Percentiles rank a stretch among this genome's conserved stretches.
phyloP scores from a whole-genome alignment of 2,113 vertebrate species.

The Tychaedon coryphoeus region DNA sequence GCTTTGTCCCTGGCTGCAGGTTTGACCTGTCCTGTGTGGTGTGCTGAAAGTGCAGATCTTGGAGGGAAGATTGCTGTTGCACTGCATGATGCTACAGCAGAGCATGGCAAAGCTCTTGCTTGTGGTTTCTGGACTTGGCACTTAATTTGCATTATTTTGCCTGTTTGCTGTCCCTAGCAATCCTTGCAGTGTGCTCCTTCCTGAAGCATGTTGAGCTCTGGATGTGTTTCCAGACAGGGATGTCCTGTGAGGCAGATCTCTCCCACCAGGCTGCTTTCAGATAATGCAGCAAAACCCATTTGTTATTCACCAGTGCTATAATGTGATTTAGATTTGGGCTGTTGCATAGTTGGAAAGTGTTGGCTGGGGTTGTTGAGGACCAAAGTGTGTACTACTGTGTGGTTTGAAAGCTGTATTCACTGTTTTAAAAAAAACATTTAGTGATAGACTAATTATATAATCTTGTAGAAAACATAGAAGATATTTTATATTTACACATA shows the following conservation, averaged over 20 bases:
- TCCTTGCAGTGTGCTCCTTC: neutral
- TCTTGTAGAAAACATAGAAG: neutral
- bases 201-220: neutral
- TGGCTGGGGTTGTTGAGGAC: neutral
- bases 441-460: neutral
- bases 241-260: neutral
- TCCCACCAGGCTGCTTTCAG: neutral
- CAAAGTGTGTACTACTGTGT: rapidly evolving
- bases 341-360: neutral
- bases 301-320: neutral
- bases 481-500: neutral
- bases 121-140: neutral
- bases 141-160: neutral
- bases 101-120: neutral
- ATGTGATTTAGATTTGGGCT: neutral
- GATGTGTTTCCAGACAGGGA: neutral
- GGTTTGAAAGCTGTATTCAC: neutral
- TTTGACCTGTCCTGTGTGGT: neutral
- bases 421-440: neutral
- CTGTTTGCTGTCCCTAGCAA: neutral
- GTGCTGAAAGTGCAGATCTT: neutral
- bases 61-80: neutral
- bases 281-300: neutral
- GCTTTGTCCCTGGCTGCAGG: neutral
- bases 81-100: rapidly evolving